phyloP scores from a whole-genome alignment of 23 tunicate genomes.

The Trididemnum miniatum region DNA sequence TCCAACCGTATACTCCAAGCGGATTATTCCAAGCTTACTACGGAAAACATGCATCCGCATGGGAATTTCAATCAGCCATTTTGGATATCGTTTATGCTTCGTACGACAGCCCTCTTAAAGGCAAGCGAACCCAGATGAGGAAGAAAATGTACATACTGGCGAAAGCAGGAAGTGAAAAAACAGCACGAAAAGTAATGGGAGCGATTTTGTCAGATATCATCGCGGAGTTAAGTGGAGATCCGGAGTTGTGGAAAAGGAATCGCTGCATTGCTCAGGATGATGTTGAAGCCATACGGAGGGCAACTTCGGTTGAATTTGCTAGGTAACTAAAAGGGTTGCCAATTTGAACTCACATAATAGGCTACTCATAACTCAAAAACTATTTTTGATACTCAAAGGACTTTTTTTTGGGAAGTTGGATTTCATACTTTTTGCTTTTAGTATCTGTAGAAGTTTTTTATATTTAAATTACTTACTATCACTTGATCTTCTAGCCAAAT shows the following conservation, averaged over 20 bases:
- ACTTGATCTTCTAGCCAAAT: too few species aligned
- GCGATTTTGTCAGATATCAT: slow-evolving; percentile 22
- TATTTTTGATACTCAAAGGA: too few species aligned
- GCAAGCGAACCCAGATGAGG: slow-evolving; percentile 51
- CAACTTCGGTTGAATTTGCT: slow-evolving; percentile 60
- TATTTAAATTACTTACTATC: too few species aligned
- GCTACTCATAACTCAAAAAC: too few species aligned
- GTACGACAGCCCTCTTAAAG: neutral
- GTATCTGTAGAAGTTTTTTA: too few species aligned
- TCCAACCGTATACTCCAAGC: slow-evolving; percentile 56
- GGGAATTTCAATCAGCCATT: slow-evolving; percentile 57
- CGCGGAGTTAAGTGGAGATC: slow-evolving; percentile 35
- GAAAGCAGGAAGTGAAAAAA: slow-evolving; percentile 58
- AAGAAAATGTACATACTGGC: slow-evolving; percentile 42
- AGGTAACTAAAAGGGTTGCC: too few species aligned
- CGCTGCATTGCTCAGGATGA: slow-evolving; percentile 24
- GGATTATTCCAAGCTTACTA: slow-evolving; percentile 55
- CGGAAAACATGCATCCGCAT: slow-evolving; percentile 62
- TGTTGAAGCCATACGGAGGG: slow-evolving; percentile 26
- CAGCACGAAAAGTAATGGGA: slow-evolving; percentile 49
- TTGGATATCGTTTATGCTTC: slow-evolving; percentile 45
- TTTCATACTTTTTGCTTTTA: too few species aligned
- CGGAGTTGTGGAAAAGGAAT: slow-evolving; percentile 33
- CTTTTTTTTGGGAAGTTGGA: too few species aligned
- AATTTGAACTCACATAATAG: too few species aligned